phyloP scores from a whole-genome alignment of 2,888 invertebrate genomes.

The Pseudoips prasinana region DNA sequence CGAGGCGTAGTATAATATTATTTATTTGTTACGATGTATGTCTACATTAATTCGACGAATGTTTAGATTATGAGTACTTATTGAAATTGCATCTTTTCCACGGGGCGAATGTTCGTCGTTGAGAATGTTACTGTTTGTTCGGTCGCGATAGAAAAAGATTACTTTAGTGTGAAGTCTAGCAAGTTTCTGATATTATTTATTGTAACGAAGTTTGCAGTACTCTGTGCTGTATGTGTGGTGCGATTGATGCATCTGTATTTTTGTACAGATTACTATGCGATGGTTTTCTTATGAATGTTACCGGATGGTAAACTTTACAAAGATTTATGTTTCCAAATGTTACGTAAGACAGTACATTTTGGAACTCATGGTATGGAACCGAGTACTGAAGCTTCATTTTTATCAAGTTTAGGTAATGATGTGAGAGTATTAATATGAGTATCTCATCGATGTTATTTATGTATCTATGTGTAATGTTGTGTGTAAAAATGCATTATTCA shows the following conservation, averaged over 20 bases:
- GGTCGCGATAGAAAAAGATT: conserved; percentile 41
- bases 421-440: conserved; percentile 38
- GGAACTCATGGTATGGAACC: conserved; percentile 1
- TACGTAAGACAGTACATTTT: too few relatives aligned
- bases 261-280: too few relatives aligned
- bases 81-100: conserved; percentile 51
- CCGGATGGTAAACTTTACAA: too few relatives aligned
- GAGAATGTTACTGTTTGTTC: background rate
- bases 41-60: conserved; percentile 53
- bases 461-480: conserved; percentile 48
- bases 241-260: too few relatives aligned
- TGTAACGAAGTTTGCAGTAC: conserved; percentile 1
- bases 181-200: conserved; percentile 34
- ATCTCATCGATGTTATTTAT: conserved; percentile 45
- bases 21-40: conserved; percentile 62
- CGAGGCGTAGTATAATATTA: conserved; percentile 55
- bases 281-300: too few relatives aligned
- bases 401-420: conserved; percentile 40
- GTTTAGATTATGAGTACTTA: conserved; percentile 58
- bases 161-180: conserved; percentile 41
- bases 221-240: too few relatives aligned
- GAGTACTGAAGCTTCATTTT: conserved; percentile 24
- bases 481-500: conserved; percentile 49
- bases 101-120: conserved; percentile 35
- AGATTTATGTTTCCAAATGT: too few relatives aligned